Evolutionary conservation across 1,140 invertebrate genomes (phyloP), one percentile per base, ranked within the genome.

Genomic region (Bradysia coprophila): DNA sequence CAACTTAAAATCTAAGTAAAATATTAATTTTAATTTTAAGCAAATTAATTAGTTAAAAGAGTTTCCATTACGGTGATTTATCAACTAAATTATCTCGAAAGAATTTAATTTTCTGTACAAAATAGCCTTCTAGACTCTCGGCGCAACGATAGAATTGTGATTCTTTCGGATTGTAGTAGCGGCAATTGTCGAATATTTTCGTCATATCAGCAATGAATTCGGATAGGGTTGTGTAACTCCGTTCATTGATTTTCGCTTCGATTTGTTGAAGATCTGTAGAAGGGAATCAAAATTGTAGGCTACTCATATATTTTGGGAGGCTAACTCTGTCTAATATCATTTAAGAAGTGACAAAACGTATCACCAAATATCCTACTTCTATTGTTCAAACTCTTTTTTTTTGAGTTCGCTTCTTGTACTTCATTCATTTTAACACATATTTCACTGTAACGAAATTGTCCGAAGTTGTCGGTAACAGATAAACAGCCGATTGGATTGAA

Each of bases 141-240:
- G 93, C 94, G 68, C 89, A 94, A 51, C 90, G 86, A 62, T 84
- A 94, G 62, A 96, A 94, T 37, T 87, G 84, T 15, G 90, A 91
- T 57, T 93, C 89, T 54, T 84, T 82, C 22, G 90, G 84, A 68
- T 97, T 97, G 62, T 93, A 97, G 52, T 91, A 91, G 42, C 91
- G 78, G 72, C 92, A 96, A 63, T 98, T 98, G 63, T 98, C 92
- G 66, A 97, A 96, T 54, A 97, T 93, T 61, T 93, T 92, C 32
- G 88, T 94, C 74, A 96, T 90, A 59, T 97, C 92, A 56, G 88
- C 87, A 52, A 96, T 90, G 60, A 96, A 94, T 57, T 96, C 90
- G 59, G 82, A 83, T 41, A 98, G 67, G 54, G 79, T 85, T 52
- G 78, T 78, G 58, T 97, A 98, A 18, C 71, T 70, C 50, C 76